Evolutionary conservation across 2,113 vertebrate species (phyloP).

Genomic region (Dolichallabes microphthalmus): DNA sequence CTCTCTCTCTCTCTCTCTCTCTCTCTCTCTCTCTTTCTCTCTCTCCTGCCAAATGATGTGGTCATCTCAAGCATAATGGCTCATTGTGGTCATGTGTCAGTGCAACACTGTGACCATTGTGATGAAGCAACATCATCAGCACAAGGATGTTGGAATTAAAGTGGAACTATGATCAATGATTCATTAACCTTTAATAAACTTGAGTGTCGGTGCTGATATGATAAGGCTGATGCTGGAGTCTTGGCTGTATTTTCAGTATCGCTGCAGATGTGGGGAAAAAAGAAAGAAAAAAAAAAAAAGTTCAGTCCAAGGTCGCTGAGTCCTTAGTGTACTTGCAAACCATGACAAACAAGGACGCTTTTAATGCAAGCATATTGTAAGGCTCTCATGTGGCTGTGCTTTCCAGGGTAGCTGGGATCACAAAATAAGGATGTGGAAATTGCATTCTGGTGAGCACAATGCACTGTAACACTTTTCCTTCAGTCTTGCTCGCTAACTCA

Average conservation of each 20-base stretch:
- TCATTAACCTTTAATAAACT: conserved; percentile 70
- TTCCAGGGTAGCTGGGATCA: conserved; percentile 39
- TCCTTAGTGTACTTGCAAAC: conserved; percentile 27
- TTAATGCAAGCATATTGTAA: conserved; percentile 43
- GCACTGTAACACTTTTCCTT: conserved; percentile 64
- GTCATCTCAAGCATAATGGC: conserved; percentile 34
- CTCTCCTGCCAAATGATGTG: conserved; percentile 23
- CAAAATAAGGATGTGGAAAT: conserved; percentile 51
- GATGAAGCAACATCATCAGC: conserved; percentile 67
- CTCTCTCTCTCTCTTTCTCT: conserved; percentile 27
- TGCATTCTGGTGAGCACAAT: conserved; percentile 50
- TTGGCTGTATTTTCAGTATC: conserved; percentile 47
- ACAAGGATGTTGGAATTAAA: conserved; percentile 69
- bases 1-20: conserved; percentile 13
- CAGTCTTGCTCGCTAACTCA: conserved; percentile 65
- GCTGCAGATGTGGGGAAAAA: not conserved
- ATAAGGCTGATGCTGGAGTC: conserved; percentile 57
- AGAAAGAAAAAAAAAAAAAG: conserved; percentile 1
- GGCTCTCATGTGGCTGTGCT: conserved; percentile 39
- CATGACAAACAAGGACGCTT: conserved; percentile 10
- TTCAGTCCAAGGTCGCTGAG: conserved; percentile 45
- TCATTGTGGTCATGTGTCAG: conserved; percentile 65
- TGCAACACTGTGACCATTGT: conserved; percentile 65
- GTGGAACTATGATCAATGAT: conserved; percentile 65
- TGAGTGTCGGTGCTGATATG: conserved; percentile 60